These are phyloP conservation scores for Cecidostiba fungosa DNA, from an alignment of 2,888 invertebrate genomes.

Conservation along the genomic window DNA sequence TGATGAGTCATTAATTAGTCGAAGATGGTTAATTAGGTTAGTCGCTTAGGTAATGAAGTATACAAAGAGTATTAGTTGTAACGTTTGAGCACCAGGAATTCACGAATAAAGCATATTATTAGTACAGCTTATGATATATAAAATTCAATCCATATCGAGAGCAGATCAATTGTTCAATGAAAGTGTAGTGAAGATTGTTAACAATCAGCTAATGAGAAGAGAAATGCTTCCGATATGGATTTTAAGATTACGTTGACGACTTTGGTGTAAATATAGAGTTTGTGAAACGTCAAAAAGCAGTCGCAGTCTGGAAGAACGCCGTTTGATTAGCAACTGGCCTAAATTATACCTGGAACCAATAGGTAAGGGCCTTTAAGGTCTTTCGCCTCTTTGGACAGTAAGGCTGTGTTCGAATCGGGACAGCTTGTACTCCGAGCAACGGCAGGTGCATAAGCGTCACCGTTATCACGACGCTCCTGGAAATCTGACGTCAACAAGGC, in stretches of 20 bases:
- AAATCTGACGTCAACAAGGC: conserved; percentile 80
- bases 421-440: conserved; percentile 79
- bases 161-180: not conserved
- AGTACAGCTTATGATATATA: conserved; percentile 36
- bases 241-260: conserved; percentile 12
- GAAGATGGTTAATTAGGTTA: conserved; percentile 13
- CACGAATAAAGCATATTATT: conserved; percentile 55
- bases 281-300: conserved; percentile 54
- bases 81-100: conserved; percentile 28
- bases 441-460: conserved; percentile 73
- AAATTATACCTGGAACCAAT: conserved; percentile 82
- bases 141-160: conserved; percentile 37
- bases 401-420: conserved; percentile 78
- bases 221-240: conserved; percentile 51
- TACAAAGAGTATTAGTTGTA: conserved; percentile 32
- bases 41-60: conserved; percentile 11
- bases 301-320: conserved; percentile 41
- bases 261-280: conserved; percentile 25
- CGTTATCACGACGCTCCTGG: conserved; percentile 76
- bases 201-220: not conserved
- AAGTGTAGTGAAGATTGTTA: not conserved
- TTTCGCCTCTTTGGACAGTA: conserved; percentile 79
- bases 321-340: conserved; percentile 71
- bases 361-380: conserved; percentile 83
- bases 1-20: not conserved